Evolutionary conservation across 2,797 vertebrate genomes (phyloP).

Genomic region (Danio aesculapii): DNA sequence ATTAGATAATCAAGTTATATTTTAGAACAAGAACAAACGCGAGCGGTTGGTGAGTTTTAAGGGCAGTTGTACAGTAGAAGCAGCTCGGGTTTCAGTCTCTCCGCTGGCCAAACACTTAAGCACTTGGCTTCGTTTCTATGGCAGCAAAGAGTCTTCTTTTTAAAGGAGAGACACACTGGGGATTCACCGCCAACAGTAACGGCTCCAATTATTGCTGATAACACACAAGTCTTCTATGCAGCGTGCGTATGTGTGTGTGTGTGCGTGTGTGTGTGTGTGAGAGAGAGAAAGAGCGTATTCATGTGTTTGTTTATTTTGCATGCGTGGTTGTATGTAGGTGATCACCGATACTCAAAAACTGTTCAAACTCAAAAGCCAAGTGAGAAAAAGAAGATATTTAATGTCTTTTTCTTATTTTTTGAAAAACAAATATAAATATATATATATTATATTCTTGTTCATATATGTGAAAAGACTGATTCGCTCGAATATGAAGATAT

Average conservation of each 20-base stretch:
- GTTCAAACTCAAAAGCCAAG: slow-evolving; percentile 63
- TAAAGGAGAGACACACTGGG: slow-evolving; percentile 64
- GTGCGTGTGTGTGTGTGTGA: slow-evolving; percentile 15
- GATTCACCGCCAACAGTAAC: slow-evolving; percentile 55
- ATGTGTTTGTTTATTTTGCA: slow-evolving; percentile 29
- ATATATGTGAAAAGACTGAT: slow-evolving; percentile 61
- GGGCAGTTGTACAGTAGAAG: background rate
- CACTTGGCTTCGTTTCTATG: slow-evolving; percentile 68
- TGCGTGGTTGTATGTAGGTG: slow-evolving; percentile 35
- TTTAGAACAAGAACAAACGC: slow-evolving; percentile 54
- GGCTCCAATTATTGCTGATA: slow-evolving; percentile 67
- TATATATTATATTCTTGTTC: slow-evolving; percentile 59
- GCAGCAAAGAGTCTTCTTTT: slow-evolving; percentile 71
- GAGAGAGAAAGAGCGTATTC: slow-evolving; percentile 19
- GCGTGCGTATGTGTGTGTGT: slow-evolving; percentile 48
- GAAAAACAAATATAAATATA: slow-evolving; percentile 55
- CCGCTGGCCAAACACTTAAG: slow-evolving; percentile 47
- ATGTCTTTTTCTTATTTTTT: slow-evolving; percentile 21
- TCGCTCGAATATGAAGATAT: slow-evolving; percentile 59
- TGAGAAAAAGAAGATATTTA: slow-evolving; percentile 67
- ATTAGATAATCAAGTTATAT: slow-evolving; percentile 39
- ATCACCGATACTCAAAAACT: slow-evolving; percentile 53
- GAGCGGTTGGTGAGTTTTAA: slow-evolving; percentile 15
- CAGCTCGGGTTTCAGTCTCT: slow-evolving; percentile 60
- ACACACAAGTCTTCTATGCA: slow-evolving; percentile 61